A percentile compares a stretch with the other conserved stretches of the same genome.
These are phyloP conservation scores for Eubasilissa splendida DNA, from an alignment of 2,888 invertebrate genomes.

Conservation along the genomic window DNA sequence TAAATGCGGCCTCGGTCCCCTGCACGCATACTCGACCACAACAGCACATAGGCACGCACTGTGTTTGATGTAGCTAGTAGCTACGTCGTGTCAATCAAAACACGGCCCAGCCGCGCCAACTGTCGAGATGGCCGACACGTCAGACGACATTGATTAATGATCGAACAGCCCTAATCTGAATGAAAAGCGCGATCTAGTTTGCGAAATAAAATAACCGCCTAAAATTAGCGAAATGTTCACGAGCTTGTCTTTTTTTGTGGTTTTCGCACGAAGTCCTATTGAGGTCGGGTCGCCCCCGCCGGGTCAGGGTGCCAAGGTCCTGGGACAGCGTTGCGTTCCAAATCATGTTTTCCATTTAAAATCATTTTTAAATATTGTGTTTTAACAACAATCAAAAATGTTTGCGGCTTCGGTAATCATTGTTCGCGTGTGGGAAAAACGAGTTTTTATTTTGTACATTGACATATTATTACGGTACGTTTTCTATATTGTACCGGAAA, in stretches of 20 bases:
- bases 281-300: not conserved
- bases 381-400: no score
- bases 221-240: not conserved
- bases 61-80: not conserved
- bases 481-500: no score
- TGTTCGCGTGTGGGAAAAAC: no score
- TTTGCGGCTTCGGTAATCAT: no score
- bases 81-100: not conserved
- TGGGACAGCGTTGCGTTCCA: not conserved
- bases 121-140: not conserved
- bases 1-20: no score
- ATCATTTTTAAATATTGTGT: no score
- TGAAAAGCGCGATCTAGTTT: slow-evolving; percentile 1
- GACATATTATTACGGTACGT: no score
- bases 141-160: slow-evolving; percentile 9
- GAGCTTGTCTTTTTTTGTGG: not conserved
- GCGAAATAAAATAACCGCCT: not conserved
- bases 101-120: no score
- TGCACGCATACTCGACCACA: no score
- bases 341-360: no score
- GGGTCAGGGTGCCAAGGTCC: not conserved
- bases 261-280: slow-evolving; percentile 13
- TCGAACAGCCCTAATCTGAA: not conserved
- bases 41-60: no score
- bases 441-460: no score